Base-by-base conservation (phyloP, 2,113 vertebrate genomes). In the Parus major region DNA sequence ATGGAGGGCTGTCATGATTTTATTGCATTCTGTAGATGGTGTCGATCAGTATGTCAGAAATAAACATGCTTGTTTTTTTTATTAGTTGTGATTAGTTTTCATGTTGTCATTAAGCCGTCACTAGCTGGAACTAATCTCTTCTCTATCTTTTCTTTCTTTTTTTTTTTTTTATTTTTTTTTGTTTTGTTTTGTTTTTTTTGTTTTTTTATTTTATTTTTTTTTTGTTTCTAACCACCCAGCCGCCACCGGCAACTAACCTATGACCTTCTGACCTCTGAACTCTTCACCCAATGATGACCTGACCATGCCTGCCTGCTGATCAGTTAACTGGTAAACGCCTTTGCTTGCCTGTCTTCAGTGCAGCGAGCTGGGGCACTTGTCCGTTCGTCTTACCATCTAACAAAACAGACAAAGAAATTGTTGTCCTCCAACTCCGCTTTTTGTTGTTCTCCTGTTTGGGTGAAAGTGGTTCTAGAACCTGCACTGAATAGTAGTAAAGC, bases 91-190 rank as follows among this genome's bases (percentile, higher is more conserved):
- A 98, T 98, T 98, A 98, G 98, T 98, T 99, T 99, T 99, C 99
- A 99, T 99, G 99, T 99, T 99, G 99, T 99, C 99, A 99, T 99
- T 99, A 99, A 99, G 98, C 99, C 98, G 99, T 99, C 99, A 99
- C 99, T 99, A 99, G 99, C 99, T 99, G 99, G 98, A 98, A 99
- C 99, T 99, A 99, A 99, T 99, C 99, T 99, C 99, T 99, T 99
- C 99, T 99, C 99, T 99, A 99, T 99, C 99, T 99, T 99, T 98
- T 98, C 97, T 98, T 98, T 98, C 97, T 97, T 98, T 97, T 97
- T 96, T 97, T 96, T 98, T 84, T 98, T 97, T 98, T 89, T 6
- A 96, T 78, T 98, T 96, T 97, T 96, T 98, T 98, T 60, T 33
- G 11, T 2, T 49, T 70, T 23, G 8, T 29, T 16, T 16, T 20